phyloP scores from a whole-genome alignment of 2,113 vertebrate genomes.

The Chrysemys picta region DNA sequence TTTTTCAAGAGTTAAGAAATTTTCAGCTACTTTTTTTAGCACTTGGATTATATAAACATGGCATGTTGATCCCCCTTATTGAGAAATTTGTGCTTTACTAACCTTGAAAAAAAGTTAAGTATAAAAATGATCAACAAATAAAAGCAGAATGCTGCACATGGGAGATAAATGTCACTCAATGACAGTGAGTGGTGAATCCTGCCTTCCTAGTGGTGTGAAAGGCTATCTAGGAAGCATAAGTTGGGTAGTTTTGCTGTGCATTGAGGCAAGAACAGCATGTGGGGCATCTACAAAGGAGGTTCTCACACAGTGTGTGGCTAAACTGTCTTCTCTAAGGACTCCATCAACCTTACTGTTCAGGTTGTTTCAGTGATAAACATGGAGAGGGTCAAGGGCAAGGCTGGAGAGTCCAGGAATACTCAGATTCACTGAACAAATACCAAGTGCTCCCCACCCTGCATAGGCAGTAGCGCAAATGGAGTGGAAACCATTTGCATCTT shows the following conservation, averaged over 20 bases:
- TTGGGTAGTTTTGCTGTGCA: neutral
- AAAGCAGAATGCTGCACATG: neutral
- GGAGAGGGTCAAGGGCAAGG: neutral
- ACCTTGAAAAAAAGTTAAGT: neutral
- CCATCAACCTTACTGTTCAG: neutral
- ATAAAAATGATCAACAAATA: neutral
- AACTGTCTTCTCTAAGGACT: neutral
- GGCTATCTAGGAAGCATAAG: neutral
- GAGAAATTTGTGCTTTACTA: neutral
- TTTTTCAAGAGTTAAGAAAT: slow-evolving; percentile 24
- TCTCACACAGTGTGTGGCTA: neutral
- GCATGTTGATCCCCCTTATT: neutral
- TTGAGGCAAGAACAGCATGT: neutral
- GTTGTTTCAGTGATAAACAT: neutral
- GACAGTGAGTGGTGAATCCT: neutral
- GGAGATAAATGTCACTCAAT: neutral
- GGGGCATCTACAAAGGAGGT: neutral
- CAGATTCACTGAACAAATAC: neutral
- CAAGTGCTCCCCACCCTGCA: neutral
- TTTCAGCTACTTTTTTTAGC: neutral
- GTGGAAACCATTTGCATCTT: neutral
- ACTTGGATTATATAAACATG: neutral
- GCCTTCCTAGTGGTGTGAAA: neutral
- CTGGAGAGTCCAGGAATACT: neutral
- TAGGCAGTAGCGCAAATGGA: neutral